Evolutionary conservation across 2,113 vertebrate species (phyloP), one percentile per base, ranked within the genome.

Genomic region (Axis porcinus): DNA sequence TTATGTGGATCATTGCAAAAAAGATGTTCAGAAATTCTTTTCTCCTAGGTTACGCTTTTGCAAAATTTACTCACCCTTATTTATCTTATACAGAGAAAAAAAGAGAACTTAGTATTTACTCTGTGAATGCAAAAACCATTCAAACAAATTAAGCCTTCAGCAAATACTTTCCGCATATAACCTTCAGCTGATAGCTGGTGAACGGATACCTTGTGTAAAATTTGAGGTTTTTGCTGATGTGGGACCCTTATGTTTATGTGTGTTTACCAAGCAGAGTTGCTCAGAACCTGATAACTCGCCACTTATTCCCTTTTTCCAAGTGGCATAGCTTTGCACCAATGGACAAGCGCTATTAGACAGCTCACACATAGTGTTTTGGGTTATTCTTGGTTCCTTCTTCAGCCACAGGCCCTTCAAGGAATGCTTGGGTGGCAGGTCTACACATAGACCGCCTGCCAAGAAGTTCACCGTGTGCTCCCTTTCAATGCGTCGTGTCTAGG

Each of bases 401-500:
- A n/a, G 58, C 43, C 10, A 2, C 16, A 36, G 40, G 36, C 14
- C 84, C 45, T 16, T 88, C 2, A 25, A 23, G 17, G 47, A 43
- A 54, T 27, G 7, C 28, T 3, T 21, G 12, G 6, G n/a, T 8
- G 9, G 30, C 21, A 19, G 27, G 27, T 27, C 4, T 52, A 57
- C 2, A 14, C 6, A 0, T 1, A 45, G 50, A 45, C 8, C 30
- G 7, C 27, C 52, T 6, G 81, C 81, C 50, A 25, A 55, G 79
- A 40, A 23, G 6, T 13, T 43, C 45, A 6, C 1, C 30, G 1
- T 6, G 2, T 23, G 16, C 21, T 36, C 30, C 70, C 36, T 60
- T 21, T 45, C 74, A 2, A n/a, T 13, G 3, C 40, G 0, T 43
- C 0, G 0, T 21, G 30, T 57, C 11, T 45, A 19, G 4, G 19